phyloP scores from a whole-genome alignment of 2,113 vertebrate genomes.

The Siniperca chuatsi region DNA sequence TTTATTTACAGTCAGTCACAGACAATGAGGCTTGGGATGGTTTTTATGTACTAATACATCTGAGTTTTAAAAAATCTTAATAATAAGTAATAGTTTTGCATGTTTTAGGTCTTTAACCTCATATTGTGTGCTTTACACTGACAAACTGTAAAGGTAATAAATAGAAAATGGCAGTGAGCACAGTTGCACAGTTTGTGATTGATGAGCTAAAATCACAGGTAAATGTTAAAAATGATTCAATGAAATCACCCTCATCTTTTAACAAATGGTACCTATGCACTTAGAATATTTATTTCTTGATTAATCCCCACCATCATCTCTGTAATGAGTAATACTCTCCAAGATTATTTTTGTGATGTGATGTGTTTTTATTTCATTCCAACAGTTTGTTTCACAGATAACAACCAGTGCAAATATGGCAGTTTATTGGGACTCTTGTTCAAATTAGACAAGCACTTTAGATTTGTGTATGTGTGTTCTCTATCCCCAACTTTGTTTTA shows the following conservation, averaged over 20 bases:
- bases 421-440: neutral
- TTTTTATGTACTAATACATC: neutral
- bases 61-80: neutral
- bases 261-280: neutral
- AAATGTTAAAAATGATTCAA: neutral
- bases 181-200: neutral
- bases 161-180: neutral
- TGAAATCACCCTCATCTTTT: neutral
- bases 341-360: neutral
- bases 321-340: neutral
- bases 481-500: neutral
- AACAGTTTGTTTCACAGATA: neutral
- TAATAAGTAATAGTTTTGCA: neutral
- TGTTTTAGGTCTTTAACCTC: neutral
- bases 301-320: neutral
- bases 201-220: neutral
- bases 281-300: neutral
- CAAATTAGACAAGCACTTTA: neutral
- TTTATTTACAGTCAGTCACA: neutral
- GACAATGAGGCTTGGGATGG: neutral
- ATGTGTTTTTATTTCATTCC: neutral
- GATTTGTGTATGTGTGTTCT: slow-evolving; percentile 1
- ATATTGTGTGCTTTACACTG: neutral
- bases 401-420: neutral
- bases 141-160: neutral